phyloP scores from a whole-genome alignment of 2,797 vertebrate genomes.

The Sebastiscus tertius region DNA sequence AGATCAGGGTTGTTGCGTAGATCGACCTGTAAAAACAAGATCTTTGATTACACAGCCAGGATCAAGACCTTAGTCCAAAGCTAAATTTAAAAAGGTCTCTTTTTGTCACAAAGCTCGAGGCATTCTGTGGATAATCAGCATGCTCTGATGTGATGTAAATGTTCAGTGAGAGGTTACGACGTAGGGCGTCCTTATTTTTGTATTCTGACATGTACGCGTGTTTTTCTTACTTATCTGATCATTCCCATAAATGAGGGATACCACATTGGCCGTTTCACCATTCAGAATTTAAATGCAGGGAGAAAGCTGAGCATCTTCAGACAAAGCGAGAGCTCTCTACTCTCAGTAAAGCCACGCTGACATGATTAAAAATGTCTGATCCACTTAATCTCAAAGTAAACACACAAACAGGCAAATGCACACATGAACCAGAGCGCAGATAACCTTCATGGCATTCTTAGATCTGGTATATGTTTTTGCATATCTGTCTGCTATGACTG shows the following conservation, averaged over 20 bases:
- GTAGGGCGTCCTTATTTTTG: not conserved
- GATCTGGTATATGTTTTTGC: not conserved
- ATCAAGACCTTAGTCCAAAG: not conserved
- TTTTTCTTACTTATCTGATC: slow-evolving; percentile 4
- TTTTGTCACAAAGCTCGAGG: not conserved
- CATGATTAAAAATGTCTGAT: slow-evolving; percentile 51
- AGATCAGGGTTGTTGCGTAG: not conserved
- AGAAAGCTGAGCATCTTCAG: slow-evolving; percentile 20
- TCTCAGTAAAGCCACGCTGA: not conserved
- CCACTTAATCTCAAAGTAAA: slow-evolving; percentile 37
- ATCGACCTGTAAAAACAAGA: not conserved
- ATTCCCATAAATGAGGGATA: slow-evolving; percentile 16
- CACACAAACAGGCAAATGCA: not conserved
- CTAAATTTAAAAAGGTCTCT: not conserved
- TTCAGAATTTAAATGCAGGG: slow-evolving; percentile 15
- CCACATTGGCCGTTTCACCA: not conserved
- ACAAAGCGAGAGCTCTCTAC: not conserved
- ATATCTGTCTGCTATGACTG: not conserved
- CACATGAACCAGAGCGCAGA: not conserved
- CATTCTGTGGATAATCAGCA: not conserved
- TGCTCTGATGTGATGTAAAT: not conserved
- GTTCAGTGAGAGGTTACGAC: slow-evolving; percentile 5
- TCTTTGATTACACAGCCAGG: not conserved
- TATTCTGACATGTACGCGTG: not conserved
- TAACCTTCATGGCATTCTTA: not conserved